Evolutionary conservation across 2,113 vertebrate genomes (phyloP), one percentile per base, ranked within the genome.

Genomic region (Rutilus rutilus): DNA sequence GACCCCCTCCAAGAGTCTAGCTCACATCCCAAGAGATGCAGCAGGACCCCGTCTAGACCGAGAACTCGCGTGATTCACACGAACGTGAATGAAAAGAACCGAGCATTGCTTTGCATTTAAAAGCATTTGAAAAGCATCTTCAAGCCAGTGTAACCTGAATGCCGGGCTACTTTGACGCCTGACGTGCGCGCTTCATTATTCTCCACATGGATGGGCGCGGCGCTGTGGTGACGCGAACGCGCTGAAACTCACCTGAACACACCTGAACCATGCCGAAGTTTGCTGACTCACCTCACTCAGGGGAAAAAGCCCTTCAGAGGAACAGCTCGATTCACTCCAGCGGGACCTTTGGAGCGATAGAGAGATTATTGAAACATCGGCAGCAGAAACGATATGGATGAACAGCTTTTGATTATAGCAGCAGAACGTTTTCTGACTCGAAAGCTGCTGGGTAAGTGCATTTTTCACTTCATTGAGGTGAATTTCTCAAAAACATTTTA

Each of bases 81-180:
- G 19, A 4, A 39, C 23, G 27, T 8, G 17, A 14, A 21, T 2
- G 5, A 52, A 2, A 3, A 21, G 65, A 23, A 21, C 8, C 17
- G 14, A 33, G 9, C 9, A 2, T 19, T 36, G 21, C 17, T 21
- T 14, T 15, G 21, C 21, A 8, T 60, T 78, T 60, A 78, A 78
- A 78, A 5, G 77, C 77, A 59, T 39, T 10, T 36, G 50, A 17
- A 21, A 69, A 69, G 7, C 30, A 39, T 71, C 33, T 60, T 17
- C 4, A 15, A 23, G n/a, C 77, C 77, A 60, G 77, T 42, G 77
- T n/a, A 78, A 60, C 54, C 33, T 78, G 77, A 78, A 60, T 39
- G 76, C 19, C 52, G 5, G 39, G 17, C 30, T 36, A 27, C 52
- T 17, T 6, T 7, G 75, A 77, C 75, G 54, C 54, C 77, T 79